Evolutionary conservation across 2,113 vertebrate species (phyloP).

Genomic region (Anolis sagrei): DNA sequence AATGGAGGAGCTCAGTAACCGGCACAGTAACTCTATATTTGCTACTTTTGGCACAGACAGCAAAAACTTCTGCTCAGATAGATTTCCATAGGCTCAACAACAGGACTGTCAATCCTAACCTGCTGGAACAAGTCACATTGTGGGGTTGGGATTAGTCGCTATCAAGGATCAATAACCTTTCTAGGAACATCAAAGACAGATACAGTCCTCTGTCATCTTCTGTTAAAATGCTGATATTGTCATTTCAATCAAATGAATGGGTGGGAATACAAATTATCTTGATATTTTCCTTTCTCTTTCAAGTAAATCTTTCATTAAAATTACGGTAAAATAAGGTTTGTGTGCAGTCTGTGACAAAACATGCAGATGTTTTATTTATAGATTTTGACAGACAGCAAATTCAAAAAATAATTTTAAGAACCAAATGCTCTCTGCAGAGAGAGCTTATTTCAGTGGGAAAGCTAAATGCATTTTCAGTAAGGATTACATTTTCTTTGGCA

Average conservation of each 20-base stretch:
- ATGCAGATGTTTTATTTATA: slow-evolving; percentile 52
- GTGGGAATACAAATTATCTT: slow-evolving; percentile 21
- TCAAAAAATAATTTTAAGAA: slow-evolving; percentile 76
- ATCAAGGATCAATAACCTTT: background rate
- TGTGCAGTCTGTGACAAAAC: slow-evolving; percentile 58
- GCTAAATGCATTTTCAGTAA: slow-evolving; percentile 76
- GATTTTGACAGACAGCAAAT: slow-evolving; percentile 76
- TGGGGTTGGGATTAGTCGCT: background rate
- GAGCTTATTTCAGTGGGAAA: slow-evolving; percentile 75
- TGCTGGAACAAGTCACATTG: background rate
- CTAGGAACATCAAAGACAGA: background rate
- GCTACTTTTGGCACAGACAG: background rate
- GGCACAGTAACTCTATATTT: background rate
- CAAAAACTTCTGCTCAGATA: too few relatives aligned
- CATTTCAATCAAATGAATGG: slow-evolving; percentile 38
- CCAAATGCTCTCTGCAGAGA: slow-evolving; percentile 69
- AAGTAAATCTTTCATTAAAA: slow-evolving; percentile 64
- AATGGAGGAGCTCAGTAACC: background rate
- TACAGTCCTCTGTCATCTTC: background rate
- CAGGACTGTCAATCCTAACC: background rate
- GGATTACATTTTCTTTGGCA: slow-evolving; percentile 80
- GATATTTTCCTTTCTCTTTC: slow-evolving; percentile 15
- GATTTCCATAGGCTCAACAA: background rate
- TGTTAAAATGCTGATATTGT: fast-evolving
- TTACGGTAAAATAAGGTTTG: slow-evolving; percentile 54